Evolutionary conservation across 1,140 invertebrate species (phyloP).

Genomic region (Brachystomella parvula): DNA sequence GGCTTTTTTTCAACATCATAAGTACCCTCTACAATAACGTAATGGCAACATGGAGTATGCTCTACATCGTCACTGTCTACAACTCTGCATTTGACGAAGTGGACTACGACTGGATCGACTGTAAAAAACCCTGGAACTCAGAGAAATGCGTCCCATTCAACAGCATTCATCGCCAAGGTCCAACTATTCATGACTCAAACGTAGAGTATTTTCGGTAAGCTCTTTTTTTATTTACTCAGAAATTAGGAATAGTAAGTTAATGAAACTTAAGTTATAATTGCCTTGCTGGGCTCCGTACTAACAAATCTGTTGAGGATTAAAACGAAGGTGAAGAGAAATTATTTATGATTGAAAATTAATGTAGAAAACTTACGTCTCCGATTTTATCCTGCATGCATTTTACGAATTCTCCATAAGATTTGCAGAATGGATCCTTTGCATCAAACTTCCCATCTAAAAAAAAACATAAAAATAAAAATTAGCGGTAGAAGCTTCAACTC

Average conservation of each 20-base stretch:
- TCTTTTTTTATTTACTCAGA: neutral
- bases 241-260: neutral
- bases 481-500: neutral
- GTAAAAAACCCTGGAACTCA: neutral
- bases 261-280: neutral
- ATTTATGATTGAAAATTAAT: neutral
- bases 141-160: neutral
- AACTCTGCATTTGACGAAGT: neutral
- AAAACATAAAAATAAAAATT: neutral
- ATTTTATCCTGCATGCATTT: slow-evolving; percentile 16
- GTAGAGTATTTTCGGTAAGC: slow-evolving; percentile 5
- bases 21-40: slow-evolving; percentile 83
- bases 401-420: slow-evolving; percentile 15
- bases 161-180: neutral
- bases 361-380: slow-evolving; percentile 2
- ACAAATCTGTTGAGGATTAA: neutral
- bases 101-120: neutral
- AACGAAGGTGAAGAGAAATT: neutral
- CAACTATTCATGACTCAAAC: neutral
- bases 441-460: slow-evolving; percentile 15
- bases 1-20: slow-evolving; percentile 78
- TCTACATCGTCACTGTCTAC: neutral
- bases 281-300: neutral
- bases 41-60: neutral
- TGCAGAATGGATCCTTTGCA: slow-evolving; percentile 1